Conservation (phyloP, 2,113 vertebrate species). For the Rhipidura dahli region DNA sequence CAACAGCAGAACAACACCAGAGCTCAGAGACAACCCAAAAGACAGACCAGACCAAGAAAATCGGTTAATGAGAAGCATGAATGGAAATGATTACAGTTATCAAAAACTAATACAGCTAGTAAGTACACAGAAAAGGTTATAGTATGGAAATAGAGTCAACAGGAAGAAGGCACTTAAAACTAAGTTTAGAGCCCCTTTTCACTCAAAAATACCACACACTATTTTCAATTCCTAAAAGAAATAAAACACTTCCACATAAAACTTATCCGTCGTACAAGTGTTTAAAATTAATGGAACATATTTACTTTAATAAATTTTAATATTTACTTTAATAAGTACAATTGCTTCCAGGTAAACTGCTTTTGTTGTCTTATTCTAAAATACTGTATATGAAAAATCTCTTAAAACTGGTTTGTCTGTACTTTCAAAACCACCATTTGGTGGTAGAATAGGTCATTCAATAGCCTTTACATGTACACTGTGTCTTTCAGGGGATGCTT, state of each 20-base stretch:
- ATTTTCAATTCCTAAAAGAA: neutral
- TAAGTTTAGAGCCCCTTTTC: neutral
- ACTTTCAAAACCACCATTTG: neutral
- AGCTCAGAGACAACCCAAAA: neutral
- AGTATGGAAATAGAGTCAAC: neutral
- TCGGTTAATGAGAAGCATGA: neutral
- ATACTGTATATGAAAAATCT: neutral
- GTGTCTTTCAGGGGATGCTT: neutral
- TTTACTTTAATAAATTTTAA: neutral
- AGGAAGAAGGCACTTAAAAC: neutral
- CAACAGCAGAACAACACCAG: neutral
- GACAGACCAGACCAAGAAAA: neutral
- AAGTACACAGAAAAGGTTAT: neutral
- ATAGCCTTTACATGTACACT: neutral
- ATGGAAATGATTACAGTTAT: neutral
- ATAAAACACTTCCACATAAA: neutral
- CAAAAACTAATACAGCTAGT: neutral
- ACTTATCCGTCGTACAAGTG: neutral
- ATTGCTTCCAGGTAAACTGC: neutral
- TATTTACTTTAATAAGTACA: neutral
- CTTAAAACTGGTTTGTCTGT: neutral
- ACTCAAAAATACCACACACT: neutral
- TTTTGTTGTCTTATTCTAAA: neutral
- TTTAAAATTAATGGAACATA: neutral
- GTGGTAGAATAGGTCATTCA: neutral